Conservation (phyloP, 2,888 invertebrate species). For the Busseola fusca region DNA sequence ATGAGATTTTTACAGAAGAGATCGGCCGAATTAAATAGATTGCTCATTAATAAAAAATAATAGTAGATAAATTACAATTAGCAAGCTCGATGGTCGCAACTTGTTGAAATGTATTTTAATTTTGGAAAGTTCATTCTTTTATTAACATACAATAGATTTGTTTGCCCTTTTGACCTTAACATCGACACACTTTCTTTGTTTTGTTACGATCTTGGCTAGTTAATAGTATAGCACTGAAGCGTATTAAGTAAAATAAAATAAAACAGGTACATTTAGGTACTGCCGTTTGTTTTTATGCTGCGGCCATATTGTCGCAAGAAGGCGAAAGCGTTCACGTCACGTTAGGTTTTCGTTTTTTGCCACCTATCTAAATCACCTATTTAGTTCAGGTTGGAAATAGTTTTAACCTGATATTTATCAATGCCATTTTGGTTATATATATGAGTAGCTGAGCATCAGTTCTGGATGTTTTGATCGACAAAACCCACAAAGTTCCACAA, state of each 20-base stretch:
- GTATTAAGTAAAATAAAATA: neutral
- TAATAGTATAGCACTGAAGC: neutral
- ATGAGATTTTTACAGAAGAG: neutral
- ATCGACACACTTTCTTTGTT: slow-evolving; percentile 28
- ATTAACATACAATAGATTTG: slow-evolving; percentile 59
- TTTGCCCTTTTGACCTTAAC: slow-evolving; percentile 44
- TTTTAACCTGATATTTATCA: too few relatives aligned
- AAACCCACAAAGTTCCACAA: neutral
- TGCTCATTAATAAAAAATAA: neutral
- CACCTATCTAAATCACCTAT: neutral
- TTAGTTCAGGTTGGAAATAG: too few relatives aligned
- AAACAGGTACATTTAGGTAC: neutral
- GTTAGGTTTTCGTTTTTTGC: neutral
- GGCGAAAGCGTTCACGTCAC: neutral
- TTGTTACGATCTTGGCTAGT: slow-evolving; percentile 4
- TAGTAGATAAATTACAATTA: neutral
- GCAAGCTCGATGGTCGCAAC: neutral
- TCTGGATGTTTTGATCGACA: neutral
- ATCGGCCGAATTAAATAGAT: neutral
- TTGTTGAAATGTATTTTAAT: slow-evolving; percentile 31
- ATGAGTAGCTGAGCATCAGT: neutral
- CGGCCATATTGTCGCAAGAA: neutral
- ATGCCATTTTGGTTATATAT: too few relatives aligned
- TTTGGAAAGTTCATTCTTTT: slow-evolving; percentile 31
- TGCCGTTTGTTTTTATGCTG: neutral